phyloP scores from a whole-genome alignment of 2,888 invertebrate species.

The Epinotia ramella region DNA sequence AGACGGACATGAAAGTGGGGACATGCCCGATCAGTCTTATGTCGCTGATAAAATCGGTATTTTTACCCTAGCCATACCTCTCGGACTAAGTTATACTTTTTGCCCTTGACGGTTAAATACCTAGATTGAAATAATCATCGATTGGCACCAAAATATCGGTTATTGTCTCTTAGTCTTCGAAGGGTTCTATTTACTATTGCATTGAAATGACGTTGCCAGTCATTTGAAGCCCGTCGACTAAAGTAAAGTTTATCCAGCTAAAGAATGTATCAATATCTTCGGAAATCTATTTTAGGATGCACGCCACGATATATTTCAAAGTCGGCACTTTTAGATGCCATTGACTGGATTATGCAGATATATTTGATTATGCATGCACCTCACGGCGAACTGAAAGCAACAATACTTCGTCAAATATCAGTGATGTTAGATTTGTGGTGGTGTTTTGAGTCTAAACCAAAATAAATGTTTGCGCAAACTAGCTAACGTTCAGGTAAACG shows the following conservation, averaged over 20 bases:
- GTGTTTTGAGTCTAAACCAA: not conserved
- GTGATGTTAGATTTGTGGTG: not conserved
- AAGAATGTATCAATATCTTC: not conserved
- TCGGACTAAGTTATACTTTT: not conserved
- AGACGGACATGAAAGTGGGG: too few relatives aligned
- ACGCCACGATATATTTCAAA: not conserved
- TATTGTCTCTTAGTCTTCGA: not conserved
- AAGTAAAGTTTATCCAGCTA: not conserved
- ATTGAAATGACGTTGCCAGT: not conserved
- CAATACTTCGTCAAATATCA: constrained; percentile 21
- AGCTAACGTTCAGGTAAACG: not conserved
- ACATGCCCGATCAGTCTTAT: too few relatives aligned
- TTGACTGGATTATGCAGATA: constrained; percentile 8
- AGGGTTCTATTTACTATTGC: not conserved
- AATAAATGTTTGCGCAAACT: not conserved
- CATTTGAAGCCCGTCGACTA: too few relatives aligned
- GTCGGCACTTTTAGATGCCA: not conserved
- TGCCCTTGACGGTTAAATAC: not conserved
- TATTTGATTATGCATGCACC: constrained; percentile 23
- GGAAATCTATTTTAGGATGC: not conserved
- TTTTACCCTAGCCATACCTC: not conserved
- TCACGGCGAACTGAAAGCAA: constrained; percentile 8
- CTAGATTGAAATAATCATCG: not conserved
- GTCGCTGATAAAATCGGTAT: too few relatives aligned
- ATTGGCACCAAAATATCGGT: not conserved